phyloP scores from a whole-genome alignment of 2,888 invertebrate genomes.

The Fragum sueziense region DNA sequence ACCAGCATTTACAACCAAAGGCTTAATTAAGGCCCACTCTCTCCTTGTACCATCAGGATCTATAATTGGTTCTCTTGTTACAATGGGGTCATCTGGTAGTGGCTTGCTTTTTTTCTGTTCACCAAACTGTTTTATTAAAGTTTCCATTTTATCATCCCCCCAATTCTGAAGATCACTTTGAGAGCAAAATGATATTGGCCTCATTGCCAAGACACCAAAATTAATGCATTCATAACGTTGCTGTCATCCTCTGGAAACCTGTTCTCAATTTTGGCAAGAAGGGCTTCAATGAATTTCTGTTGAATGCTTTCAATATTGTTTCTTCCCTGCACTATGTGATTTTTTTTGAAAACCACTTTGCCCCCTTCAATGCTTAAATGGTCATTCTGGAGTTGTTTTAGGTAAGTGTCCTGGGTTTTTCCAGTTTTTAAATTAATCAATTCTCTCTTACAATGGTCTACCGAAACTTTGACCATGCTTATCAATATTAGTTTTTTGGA shows the following conservation, averaged over 20 bases:
- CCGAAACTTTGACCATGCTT: conserved; percentile 12
- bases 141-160: conserved; percentile 36
- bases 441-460: conserved; percentile 12
- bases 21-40: conserved; percentile 29
- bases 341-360: conserved; percentile 27
- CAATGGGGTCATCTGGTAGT: conserved; percentile 6
- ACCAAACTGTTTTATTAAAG: conserved; percentile 24
- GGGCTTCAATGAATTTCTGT: conserved; percentile 12
- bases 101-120: neutral
- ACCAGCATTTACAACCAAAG: conserved; percentile 12
- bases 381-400: conserved; percentile 5
- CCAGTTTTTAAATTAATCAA: conserved; percentile 8
- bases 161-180: conserved; percentile 12
- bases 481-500: conserved; percentile 24
- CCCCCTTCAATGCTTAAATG: conserved; percentile 12
- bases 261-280: conserved; percentile 21
- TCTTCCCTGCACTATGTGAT: conserved; percentile 29
- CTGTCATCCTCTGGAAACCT: conserved; percentile 35
- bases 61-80: conserved; percentile 11
- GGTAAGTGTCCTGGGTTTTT: conserved; percentile 1
- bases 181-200: conserved; percentile 26
- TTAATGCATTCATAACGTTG: conserved; percentile 31
- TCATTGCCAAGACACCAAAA: conserved; percentile 29
- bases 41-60: conserved; percentile 17
- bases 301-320: conserved; percentile 29